phyloP scores from a whole-genome alignment of 2,797 vertebrate species.

The Prunella strophiata region DNA sequence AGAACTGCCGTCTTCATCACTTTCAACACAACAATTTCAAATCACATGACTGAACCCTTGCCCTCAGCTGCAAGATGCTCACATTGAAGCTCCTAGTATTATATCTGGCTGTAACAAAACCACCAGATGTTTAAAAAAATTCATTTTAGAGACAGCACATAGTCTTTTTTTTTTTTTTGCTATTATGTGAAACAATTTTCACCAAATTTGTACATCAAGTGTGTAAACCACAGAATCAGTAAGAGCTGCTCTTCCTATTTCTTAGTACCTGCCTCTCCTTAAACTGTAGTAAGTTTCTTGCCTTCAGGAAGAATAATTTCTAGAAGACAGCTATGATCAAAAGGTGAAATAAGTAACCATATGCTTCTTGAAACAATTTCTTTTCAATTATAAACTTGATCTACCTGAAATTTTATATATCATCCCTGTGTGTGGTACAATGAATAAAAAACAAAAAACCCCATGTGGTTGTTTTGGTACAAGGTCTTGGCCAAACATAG shows the following conservation, averaged over 20 bases:
- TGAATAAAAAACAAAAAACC: background rate
- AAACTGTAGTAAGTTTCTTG: background rate
- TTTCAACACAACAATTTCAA: background rate
- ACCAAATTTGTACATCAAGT: background rate
- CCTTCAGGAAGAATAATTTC: background rate
- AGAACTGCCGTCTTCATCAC: background rate
- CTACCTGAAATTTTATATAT: background rate
- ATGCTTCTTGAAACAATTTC: background rate
- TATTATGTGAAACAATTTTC: background rate
- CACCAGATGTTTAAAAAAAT: background rate
- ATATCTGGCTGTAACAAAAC: background rate
- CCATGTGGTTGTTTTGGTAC: accelerated
- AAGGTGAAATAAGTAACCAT: background rate
- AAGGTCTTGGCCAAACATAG: background rate
- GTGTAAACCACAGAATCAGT: background rate
- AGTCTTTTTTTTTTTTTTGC: background rate
- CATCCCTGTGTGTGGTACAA: accelerated
- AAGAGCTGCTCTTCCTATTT: background rate
- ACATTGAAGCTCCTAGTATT: background rate
- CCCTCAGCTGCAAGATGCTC: background rate
- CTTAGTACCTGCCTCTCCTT: background rate
- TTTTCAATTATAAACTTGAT: background rate
- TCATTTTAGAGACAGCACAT: background rate
- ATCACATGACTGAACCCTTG: background rate
- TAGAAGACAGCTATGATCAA: background rate